Evolutionary conservation across 2,888 invertebrate genomes (phyloP), one percentile per base, ranked within the genome.

Genomic region (Megalurothrips usitatus): DNA sequence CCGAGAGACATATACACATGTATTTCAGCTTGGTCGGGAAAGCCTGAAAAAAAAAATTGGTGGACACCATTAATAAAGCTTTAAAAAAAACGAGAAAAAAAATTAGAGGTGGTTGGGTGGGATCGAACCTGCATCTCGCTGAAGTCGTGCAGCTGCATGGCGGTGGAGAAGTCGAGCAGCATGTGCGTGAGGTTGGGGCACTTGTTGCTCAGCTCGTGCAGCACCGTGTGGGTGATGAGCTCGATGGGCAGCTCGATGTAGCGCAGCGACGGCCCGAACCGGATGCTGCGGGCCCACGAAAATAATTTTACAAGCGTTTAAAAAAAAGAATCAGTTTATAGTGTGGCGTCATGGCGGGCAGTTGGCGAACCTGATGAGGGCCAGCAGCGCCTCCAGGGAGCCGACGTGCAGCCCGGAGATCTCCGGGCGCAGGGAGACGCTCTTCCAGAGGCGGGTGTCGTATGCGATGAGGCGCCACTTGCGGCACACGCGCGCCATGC

Each of bases 121-220:
- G 28, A 49, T 80, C 52, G 79, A 52, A 90, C 89, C 86, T 91
- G 91, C 91, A 99, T 94, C 88, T 98, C 98, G 84, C 98, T 98
- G 90, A 99, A 99, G 87, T 99, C 99, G 88, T 99, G 99, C 82
- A 99, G 91, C 86, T 98, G 98, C 97, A 98, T 98, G 68, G 99
- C 99, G 86, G 98, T 99, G 84, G 98, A 97, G 87, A 99, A 99
- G 86, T 99, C 99, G 83, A 99, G 90, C 26, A 99, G 91, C 94
- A 99, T 95, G 86, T 97, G 96, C 0, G 97, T 97, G 81, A 98
- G 89, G 87, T 97, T 97, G 0, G 97, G 97, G 85, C 98, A 98
- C 87, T 97, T 98, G 85, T 94, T 97, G 0, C 98, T 95, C 83
- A 99, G 88, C 87, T 99, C 99, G 87, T 99, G 99, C 0, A 99